Percentiles rank a stretch among this genome's conserved stretches.
Conservation (phyloP, 2,888 invertebrate species). For the Mythimna albipuncta region DNA sequence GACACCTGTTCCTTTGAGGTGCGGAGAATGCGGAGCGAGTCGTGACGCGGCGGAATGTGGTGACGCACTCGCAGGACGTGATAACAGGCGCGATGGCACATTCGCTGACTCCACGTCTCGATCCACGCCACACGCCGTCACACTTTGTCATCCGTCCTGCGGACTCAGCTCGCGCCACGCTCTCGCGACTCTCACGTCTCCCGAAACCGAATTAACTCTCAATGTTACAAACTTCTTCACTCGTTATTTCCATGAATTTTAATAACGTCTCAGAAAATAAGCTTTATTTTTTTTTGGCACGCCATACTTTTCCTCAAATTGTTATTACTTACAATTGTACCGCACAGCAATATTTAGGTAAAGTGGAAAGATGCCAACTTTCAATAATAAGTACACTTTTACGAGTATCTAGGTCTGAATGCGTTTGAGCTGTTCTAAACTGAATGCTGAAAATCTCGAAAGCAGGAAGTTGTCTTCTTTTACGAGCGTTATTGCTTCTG, state of each 20-base stretch:
- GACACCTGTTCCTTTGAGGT: conserved; percentile 56
- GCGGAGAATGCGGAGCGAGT: conserved; percentile 52
- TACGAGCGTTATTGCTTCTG: conserved; percentile 62
- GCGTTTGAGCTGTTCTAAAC: conserved; percentile 64
- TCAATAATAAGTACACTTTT: conserved; percentile 73
- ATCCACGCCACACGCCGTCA: conserved; percentile 56
- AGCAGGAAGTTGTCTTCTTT: conserved; percentile 66
- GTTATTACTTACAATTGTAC: conserved; percentile 75
- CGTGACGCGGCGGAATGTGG: conserved; percentile 65
- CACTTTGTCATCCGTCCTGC: conserved; percentile 72
- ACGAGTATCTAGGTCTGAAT: conserved; percentile 65
- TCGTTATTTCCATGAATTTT: conserved; percentile 63
- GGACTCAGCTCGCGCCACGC: conserved; percentile 71
- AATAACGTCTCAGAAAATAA: conserved; percentile 64
- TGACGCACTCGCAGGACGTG: conserved; percentile 65
- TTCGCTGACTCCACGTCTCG: conserved; percentile 69
- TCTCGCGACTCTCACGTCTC: conserved; percentile 61
- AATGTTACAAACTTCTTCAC: conserved; percentile 59
- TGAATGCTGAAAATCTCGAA: conserved; percentile 66
- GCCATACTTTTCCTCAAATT: conserved; percentile 67
- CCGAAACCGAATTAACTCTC: conserved; percentile 72
- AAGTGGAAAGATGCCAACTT: conserved; percentile 81
- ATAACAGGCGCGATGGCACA: conserved; percentile 70
- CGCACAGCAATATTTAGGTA: conserved; percentile 76
- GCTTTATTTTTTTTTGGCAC: conserved; percentile 71